Base-by-base conservation (phyloP, 2,797 vertebrate genomes). In the Erpetoichthys calabaricus region DNA sequence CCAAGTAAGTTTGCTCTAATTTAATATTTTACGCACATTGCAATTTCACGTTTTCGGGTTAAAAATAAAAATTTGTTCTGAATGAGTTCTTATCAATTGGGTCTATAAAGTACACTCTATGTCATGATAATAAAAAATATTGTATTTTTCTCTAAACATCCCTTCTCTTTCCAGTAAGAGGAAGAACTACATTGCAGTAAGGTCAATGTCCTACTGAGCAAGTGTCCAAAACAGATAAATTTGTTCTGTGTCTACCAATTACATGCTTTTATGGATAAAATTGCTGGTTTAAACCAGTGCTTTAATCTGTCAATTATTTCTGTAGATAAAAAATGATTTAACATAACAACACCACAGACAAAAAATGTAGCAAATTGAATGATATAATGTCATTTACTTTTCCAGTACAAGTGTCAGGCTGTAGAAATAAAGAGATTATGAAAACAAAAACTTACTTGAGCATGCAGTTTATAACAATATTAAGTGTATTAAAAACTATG, bases 131-230 rank as follows among this genome's bases (percentile, higher is more conserved):
- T 47, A 7, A 41, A 50, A 25, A 25, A 25, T 25, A 42, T 44
- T 4, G 42, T 44, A 51, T 43, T 9, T 51, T 9, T 6, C 44
- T 6, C 9, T 25, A 60, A 63, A 71, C 64, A 73, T 78, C 68
- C 73, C 72, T 57, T 63, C 62, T 53, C 42, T 60, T 85, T 81
- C 83, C 81, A 78, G 77, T 70, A 71, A 78, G 63, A 67, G 51
- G 9, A 60, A 59, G 57, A 67, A 68, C 2, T 50, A 61, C 73
- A 67, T 70, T 25, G 25, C 61, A 67, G 57, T 45, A 45, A 57
- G 64, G 76, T 62, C 70, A 77, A 72, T 75, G 76, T 82, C 81
- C 79, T 80, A 73, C 60, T 69, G 77, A 65, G 45, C 70, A 75
- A 75, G 42, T 66, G 65, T 70, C 70, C 70, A 64, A 3, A 44